Percentiles rank a stretch among this genome's conserved stretches.
Evolutionary conservation across 2,888 invertebrate genomes (phyloP).

Genomic region (Euphydryas editha): DNA sequence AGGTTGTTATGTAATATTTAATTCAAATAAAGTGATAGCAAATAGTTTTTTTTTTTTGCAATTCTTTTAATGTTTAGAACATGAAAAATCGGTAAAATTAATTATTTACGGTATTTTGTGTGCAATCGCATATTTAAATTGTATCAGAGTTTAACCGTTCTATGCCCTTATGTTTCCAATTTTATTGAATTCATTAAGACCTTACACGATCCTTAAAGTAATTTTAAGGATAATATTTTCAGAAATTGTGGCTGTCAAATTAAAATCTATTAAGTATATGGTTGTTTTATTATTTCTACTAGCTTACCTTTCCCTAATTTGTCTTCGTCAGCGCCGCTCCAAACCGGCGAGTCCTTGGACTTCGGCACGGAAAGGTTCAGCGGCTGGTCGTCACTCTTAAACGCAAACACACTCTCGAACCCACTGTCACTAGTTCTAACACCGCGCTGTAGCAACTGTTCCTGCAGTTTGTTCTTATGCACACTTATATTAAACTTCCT

Average conservation of each 20-base stretch:
- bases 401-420: slow-evolving; percentile 56
- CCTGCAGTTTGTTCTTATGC: slow-evolving; percentile 73
- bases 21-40: background rate
- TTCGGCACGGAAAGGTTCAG: slow-evolving; percentile 85
- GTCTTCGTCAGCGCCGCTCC: slow-evolving; percentile 63
- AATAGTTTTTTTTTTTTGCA: background rate
- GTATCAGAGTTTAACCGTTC: background rate
- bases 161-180: no score
- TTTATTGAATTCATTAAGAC: no score
- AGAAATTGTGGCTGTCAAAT: no score
- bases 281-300: background rate
- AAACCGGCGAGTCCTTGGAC: slow-evolving; percentile 66
- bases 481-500: slow-evolving; percentile 62
- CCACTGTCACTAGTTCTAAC: slow-evolving; percentile 72
- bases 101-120: background rate
- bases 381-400: slow-evolving; percentile 80
- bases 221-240: no score
- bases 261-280: no score
- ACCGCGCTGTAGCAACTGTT: slow-evolving; percentile 70
- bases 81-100: background rate
- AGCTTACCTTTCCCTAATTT: slow-evolving; percentile 65
- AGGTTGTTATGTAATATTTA: slow-evolving; percentile 3
- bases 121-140: background rate
- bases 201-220: no score
- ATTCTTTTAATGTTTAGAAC: background rate